Evolutionary conservation across 2,888 invertebrate species (phyloP), one percentile per base, ranked within the genome.

Genomic region (Sepiola atlantica): DNA sequence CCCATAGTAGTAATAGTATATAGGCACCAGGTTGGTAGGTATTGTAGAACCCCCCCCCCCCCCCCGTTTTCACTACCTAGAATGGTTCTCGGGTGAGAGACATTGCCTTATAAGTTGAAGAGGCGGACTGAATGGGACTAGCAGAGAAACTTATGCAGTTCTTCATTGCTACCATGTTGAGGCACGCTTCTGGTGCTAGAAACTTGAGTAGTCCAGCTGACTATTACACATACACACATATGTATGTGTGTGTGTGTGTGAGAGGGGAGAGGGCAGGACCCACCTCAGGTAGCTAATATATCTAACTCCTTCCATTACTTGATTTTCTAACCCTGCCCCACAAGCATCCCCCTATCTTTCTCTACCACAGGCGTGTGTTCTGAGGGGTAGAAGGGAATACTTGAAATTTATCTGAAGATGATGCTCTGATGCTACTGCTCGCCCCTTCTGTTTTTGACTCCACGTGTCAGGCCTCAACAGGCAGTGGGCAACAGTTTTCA

Each of bases 61-160:
- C 92, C 45, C 92, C 54, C 54, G 54, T 92, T n/a, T 92, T 55
- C 93, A 61, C 93, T 61, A 61, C 93, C 93, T 93, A 61, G 93
- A 93, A 93, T 93, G 93, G 93, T 61, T 28, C 57, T 93, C 18
- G 35, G 45, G 24, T 93, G 35, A 55, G 35, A 93, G 57, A 93
- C 93, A 93, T 93, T 93, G 61, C 93, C 93, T 61, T 93, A 93
- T 93, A 93, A 93, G 93, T 61, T 93, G 93, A 93, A 61, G 93
- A 55, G 93, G 57, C 24, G 93, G 93, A n/a, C 93, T 93, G 61
- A 57, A 61, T 93, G 54, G 55, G n/a, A 92, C 45, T 54, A 45
- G 45, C 92, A 92, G 92, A 45, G n/a, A 92, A 32, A 45, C 45
- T 55, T 35, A 55, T 28, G 92, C 45, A 55, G 55, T 28, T 45